Conservation (phyloP, 37 sponge, comb jelly and placozoan species). For the Halichondria panicea region DNA sequence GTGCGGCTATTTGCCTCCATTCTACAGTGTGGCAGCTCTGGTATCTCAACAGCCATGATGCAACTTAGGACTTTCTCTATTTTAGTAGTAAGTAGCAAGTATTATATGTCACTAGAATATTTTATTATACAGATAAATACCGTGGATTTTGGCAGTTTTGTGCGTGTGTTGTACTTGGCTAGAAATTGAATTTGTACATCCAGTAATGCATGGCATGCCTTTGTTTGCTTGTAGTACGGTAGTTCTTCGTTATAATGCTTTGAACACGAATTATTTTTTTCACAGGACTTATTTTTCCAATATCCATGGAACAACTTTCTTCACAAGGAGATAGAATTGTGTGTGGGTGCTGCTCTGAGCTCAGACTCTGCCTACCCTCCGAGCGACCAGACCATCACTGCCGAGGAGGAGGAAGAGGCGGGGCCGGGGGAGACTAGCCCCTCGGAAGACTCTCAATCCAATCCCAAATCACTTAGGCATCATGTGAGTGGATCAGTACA, state of each 20-base stretch:
- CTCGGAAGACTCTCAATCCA: not conserved
- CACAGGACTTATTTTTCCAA: conserved; percentile 68
- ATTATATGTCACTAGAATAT: not conserved
- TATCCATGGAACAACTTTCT: conserved; percentile 91
- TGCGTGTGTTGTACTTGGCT: no score
- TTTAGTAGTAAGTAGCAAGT: conserved; percentile 52
- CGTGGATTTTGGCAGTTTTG: no score
- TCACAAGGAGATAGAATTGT: conserved; percentile 71
- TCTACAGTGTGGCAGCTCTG: conserved; percentile 13
- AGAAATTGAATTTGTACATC: no score
- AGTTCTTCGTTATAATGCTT: no score
- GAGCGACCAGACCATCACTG: not conserved
- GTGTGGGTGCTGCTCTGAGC: conserved; percentile 46
- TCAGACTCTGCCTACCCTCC: not conserved
- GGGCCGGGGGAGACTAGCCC: not conserved
- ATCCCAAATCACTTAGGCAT: conserved; percentile 38
- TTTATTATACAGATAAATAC: no score
- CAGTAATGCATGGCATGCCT: no score
- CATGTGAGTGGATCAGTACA: conserved; percentile 65
- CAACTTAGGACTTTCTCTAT: conserved; percentile 32
- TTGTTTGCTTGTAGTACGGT: no score
- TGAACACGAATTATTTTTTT: not conserved
- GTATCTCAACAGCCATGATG: conserved; percentile 39
- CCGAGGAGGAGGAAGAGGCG: conserved; percentile 1
- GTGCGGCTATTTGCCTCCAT: conserved; percentile 67